Evolutionary conservation across 2,888 invertebrate genomes (phyloP).

Genomic region (Cheilosia vernalis): DNA sequence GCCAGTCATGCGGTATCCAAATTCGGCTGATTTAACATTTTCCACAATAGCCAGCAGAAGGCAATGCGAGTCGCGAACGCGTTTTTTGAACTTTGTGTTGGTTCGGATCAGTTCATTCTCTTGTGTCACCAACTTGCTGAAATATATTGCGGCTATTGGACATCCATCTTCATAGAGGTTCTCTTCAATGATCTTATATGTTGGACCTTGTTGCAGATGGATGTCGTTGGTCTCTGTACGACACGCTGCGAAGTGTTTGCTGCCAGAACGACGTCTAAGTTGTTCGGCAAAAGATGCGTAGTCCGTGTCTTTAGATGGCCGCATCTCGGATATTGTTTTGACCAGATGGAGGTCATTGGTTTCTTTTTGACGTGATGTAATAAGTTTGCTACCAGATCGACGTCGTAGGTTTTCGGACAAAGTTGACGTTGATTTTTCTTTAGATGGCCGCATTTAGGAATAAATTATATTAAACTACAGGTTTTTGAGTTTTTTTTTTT

Average conservation of each 20-base stretch:
- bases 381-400: too few relatives aligned
- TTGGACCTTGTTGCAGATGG: not conserved
- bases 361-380: not conserved
- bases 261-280: not conserved
- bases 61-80: slow-evolving; percentile 61
- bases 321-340: not conserved
- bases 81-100: slow-evolving; percentile 48
- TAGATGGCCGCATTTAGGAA: too few relatives aligned
- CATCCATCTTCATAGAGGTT: slow-evolving; percentile 75
- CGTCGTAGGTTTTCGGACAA: too few relatives aligned
- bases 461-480: too few relatives aligned
- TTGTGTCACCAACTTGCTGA: slow-evolving; percentile 77
- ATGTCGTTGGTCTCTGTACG: not conserved
- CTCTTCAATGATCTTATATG: slow-evolving; percentile 9
- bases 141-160: slow-evolving; percentile 77
- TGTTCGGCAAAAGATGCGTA: not conserved
- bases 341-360: not conserved
- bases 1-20: slow-evolving; percentile 58
- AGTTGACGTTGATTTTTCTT: too few relatives aligned
- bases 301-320: not conserved
- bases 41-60: slow-evolving; percentile 78
- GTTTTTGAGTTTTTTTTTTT: too few relatives aligned
- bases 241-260: not conserved
- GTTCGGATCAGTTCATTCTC: slow-evolving; percentile 73
- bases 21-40: slow-evolving; percentile 78